phyloP scores from a whole-genome alignment of 2,113 vertebrate genomes.

The Heterotis niloticus region DNA sequence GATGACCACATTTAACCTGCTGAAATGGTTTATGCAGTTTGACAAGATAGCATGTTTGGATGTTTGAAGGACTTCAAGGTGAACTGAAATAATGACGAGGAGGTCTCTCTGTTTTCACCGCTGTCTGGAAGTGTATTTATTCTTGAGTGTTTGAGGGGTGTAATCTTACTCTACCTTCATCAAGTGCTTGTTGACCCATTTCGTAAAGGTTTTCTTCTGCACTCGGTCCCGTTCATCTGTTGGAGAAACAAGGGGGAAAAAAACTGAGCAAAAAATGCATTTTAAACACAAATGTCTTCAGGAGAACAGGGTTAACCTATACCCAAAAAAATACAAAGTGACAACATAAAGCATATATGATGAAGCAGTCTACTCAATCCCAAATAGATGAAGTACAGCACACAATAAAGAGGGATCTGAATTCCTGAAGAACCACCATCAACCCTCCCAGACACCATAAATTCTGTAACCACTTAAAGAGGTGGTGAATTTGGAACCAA shows the following conservation, averaged over 20 bases:
- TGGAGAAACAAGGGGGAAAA: slow-evolving; percentile 44
- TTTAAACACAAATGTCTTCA: not conserved
- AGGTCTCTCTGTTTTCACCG: not conserved
- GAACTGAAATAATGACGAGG: not conserved
- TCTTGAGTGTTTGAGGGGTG: not conserved
- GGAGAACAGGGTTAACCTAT: not conserved
- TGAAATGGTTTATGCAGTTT: not conserved
- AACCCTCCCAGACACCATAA: not conserved
- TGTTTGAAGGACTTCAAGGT: too few relatives aligned
- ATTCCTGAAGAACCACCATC: not conserved
- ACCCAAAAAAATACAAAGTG: not conserved
- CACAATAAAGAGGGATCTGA: not conserved
- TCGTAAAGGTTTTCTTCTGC: slow-evolving; percentile 97
- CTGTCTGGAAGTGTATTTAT: not conserved
- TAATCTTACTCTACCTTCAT: slow-evolving; percentile 71
- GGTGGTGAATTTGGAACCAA: not conserved
- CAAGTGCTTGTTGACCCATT: slow-evolving; percentile 97
- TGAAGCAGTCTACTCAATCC: not conserved
- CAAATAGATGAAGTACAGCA: not conserved
- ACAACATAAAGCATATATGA: not conserved
- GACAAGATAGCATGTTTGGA: not conserved
- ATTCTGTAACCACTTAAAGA: not conserved
- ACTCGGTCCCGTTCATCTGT: slow-evolving; percentile 92
- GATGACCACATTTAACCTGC: too few relatives aligned
- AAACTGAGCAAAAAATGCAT: not conserved